These are phyloP conservation scores for Nomada goodeniana DNA, from an alignment of 2,888 invertebrate genomes.

Conservation along the genomic window DNA sequence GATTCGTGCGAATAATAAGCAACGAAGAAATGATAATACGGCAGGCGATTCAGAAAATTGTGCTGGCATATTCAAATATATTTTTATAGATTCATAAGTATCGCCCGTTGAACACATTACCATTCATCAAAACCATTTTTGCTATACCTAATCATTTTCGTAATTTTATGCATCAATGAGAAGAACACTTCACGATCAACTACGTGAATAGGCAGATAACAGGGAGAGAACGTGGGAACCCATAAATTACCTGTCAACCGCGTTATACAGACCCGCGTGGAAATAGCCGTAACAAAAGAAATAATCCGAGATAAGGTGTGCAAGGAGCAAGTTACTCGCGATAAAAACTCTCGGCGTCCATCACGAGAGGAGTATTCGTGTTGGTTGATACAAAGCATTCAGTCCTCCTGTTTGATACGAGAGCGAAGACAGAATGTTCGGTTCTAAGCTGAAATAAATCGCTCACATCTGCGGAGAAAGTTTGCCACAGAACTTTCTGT, in stretches of 20 bases:
- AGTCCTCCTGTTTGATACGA: conserved; percentile 40
- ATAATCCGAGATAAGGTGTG: conserved; percentile 46
- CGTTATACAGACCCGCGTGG: conserved; percentile 42
- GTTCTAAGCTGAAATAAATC: neutral
- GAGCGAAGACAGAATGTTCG: conserved; percentile 12
- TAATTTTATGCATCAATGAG: neutral
- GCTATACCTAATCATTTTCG: neutral
- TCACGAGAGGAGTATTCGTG: conserved; percentile 12
- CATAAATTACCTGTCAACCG: conserved; percentile 51
- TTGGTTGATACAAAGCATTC: conserved; percentile 52
- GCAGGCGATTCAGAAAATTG: no score
- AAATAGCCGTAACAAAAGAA: conserved; percentile 47
- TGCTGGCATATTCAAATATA: no score
- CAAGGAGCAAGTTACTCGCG: conserved; percentile 35
- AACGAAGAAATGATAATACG: no score
- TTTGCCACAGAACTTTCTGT: neutral
- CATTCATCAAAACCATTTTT: neutral
- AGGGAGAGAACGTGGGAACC: neutral
- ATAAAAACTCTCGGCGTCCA: conserved; percentile 43
- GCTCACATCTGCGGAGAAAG: no score
- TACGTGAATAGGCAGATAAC: neutral
- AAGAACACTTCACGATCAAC: conserved; percentile 12
- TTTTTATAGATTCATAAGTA: no score
- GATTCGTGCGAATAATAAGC: no score
- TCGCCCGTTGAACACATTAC: no score